Conservation (phyloP, 2,113 vertebrate genomes). For the Columba livia region DNA sequence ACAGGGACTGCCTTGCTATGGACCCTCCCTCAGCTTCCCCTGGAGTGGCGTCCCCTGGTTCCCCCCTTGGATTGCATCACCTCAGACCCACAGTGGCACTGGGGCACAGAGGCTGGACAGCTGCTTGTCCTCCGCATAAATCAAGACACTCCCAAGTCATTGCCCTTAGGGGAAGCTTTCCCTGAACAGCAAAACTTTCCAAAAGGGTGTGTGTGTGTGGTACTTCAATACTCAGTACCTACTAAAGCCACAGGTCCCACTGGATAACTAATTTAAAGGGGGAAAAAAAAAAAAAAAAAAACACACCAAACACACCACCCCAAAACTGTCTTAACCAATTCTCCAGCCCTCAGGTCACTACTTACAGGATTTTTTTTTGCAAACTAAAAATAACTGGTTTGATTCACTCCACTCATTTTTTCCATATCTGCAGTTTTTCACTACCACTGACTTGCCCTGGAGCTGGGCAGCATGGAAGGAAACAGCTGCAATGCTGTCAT, state of each 20-base stretch:
- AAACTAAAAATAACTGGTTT: neutral
- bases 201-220: too few relatives aligned
- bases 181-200: neutral
- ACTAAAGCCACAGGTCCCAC: neutral
- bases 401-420: neutral
- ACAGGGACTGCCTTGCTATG: neutral
- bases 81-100: neutral
- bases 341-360: neutral
- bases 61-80: too few relatives aligned
- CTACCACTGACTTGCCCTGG: neutral
- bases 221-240: neutral
- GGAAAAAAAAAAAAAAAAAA: too few relatives aligned
- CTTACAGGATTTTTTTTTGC: neutral
- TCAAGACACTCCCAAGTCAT: neutral
- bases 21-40: neutral
- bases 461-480: neutral
- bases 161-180: neutral
- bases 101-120: neutral
- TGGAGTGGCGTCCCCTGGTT: rapidly evolving
- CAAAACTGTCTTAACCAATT: neutral
- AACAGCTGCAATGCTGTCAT: neutral
- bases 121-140: neutral
- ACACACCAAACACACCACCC: too few relatives aligned
- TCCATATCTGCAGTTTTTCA: slow-evolving; percentile 28
- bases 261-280: neutral